phyloP scores from a whole-genome alignment of 2,797 vertebrate genomes.

The Mormyrus proboscirostris region DNA sequence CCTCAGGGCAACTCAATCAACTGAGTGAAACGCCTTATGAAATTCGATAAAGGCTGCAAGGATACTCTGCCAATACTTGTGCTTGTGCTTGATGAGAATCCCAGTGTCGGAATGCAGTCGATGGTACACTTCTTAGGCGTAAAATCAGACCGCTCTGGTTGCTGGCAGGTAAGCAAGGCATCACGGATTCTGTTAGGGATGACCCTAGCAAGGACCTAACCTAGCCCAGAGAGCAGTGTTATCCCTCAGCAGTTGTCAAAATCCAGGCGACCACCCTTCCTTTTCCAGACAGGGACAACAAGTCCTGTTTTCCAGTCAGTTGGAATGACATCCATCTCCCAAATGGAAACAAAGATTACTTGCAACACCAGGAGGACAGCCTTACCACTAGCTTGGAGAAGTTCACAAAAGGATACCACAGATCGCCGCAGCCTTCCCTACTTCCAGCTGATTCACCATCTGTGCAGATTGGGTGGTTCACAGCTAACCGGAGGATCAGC shows the following conservation, averaged over 20 bases:
- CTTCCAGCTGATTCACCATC: neutral
- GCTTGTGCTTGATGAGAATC: neutral
- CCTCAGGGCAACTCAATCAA: neutral
- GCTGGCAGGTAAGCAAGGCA: neutral
- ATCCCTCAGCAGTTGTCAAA: neutral
- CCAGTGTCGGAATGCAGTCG: neutral
- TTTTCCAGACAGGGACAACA: neutral
- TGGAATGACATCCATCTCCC: neutral
- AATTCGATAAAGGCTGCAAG: neutral
- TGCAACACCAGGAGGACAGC: neutral
- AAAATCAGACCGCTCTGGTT: neutral
- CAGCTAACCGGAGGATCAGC: neutral
- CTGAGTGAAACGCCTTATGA: neutral
- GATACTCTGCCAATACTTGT: neutral
- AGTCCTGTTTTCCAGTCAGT: neutral
- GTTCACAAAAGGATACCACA: neutral
- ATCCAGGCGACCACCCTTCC: neutral
- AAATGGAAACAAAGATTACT: neutral
- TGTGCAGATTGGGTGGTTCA: neutral
- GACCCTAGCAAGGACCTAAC: neutral
- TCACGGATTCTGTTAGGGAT: neutral
- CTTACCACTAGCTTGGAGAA: neutral
- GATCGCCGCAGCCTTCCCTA: neutral
- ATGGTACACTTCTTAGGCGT: neutral
- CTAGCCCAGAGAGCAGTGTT: neutral